Evolutionary conservation across 2,888 invertebrate genomes (phyloP).

Genomic region (Tetropium fuscum): DNA sequence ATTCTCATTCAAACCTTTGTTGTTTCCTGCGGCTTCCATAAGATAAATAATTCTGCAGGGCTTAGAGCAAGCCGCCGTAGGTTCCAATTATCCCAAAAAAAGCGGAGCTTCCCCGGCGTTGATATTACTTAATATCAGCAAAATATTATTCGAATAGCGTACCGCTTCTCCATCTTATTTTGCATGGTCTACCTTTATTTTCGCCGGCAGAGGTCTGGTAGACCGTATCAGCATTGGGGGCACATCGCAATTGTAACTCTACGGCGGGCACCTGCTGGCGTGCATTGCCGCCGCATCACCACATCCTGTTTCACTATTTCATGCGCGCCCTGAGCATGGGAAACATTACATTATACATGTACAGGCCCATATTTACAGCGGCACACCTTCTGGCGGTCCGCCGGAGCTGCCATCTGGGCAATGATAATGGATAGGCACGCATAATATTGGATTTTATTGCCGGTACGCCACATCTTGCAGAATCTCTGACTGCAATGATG

Average conservation of each 20-base stretch:
- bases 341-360: constrained; percentile 62
- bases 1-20: too few species aligned
- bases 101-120: too few species aligned
- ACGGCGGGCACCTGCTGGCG: constrained; percentile 60
- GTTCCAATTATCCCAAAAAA: too few species aligned
- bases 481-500: background rate
- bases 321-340: constrained; percentile 59
- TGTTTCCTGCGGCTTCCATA: too few species aligned
- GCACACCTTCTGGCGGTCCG: constrained; percentile 52
- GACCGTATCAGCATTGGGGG: constrained; percentile 58
- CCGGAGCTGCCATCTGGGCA: constrained; percentile 53
- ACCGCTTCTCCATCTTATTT: background rate
- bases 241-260: constrained; percentile 64
- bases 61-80: too few species aligned
- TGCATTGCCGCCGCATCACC: constrained; percentile 62
- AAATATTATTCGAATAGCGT: background rate
- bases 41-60: too few species aligned
- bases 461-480: constrained; percentile 24
- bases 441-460: constrained; percentile 36
- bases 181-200: constrained; percentile 1
- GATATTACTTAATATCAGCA: background rate
- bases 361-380: constrained; percentile 58
- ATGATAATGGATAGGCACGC: constrained; percentile 51
- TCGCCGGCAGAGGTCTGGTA: background rate
- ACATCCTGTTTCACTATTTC: constrained; percentile 60